phyloP scores from a whole-genome alignment of 1,140 invertebrate species.

The Leptopilina clavipes region DNA sequence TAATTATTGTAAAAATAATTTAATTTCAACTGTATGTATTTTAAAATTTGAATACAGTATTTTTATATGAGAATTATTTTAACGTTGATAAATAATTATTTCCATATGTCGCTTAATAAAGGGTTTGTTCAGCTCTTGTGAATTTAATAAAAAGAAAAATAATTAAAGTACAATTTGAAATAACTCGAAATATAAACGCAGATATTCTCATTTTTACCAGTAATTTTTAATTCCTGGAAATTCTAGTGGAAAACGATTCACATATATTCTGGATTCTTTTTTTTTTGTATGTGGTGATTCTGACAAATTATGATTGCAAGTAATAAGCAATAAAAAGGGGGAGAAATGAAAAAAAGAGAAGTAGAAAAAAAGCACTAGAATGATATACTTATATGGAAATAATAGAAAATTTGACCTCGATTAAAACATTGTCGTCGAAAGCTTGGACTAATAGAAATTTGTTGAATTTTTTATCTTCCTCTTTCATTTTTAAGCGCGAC shows the following conservation, averaged over 20 bases:
- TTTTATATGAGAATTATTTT: too few relatives aligned
- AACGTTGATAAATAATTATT: too few relatives aligned
- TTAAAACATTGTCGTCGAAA: not conserved
- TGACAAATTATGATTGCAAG: constrained; percentile 10
- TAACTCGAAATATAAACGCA: not conserved
- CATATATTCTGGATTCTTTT: not conserved
- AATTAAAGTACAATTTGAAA: not conserved
- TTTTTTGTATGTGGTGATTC: not conserved
- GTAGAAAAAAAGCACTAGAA: not conserved
- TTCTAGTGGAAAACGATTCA: not conserved
- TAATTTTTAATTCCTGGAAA: not conserved
- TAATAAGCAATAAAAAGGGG: not conserved
- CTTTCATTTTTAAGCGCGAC: not conserved
- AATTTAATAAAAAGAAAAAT: too few relatives aligned
- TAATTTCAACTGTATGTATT: too few relatives aligned
- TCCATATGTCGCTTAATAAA: too few relatives aligned
- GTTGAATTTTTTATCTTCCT: not conserved
- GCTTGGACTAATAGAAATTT: constrained; percentile 10
- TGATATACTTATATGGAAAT: not conserved
- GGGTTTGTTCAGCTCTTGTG: too few relatives aligned
- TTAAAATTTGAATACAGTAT: too few relatives aligned
- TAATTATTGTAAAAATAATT: too few relatives aligned
- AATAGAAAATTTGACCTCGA: not conserved
- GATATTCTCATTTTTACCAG: not conserved
- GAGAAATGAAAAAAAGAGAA: not conserved